Conservation (phyloP, 1,140 invertebrate genomes). For the Drosophila elegans region DNA sequence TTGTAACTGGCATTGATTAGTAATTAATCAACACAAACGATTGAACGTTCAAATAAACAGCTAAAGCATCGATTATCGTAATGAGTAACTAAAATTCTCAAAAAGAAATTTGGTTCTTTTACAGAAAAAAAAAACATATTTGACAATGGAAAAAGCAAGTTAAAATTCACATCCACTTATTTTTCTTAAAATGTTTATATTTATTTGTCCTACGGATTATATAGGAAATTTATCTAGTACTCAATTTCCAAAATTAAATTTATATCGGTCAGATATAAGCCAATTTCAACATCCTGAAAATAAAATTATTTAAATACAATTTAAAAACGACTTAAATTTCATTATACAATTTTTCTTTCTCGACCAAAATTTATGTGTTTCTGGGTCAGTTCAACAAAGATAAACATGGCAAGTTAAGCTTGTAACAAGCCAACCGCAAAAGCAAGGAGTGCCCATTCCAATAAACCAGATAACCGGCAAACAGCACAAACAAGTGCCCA, state of each 20-base stretch:
- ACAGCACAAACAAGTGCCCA: constrained; percentile 36
- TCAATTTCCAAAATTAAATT: no score
- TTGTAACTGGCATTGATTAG: background rate
- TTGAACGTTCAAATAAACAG: background rate
- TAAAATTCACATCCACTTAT: no score
- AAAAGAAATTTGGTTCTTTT: no score
- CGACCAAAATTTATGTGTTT: constrained; percentile 63
- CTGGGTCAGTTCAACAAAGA: constrained; percentile 57
- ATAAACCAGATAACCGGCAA: constrained; percentile 46
- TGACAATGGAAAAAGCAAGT: background rate
- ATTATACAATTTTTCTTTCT: constrained; percentile 21
- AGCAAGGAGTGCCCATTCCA: constrained; percentile 27
- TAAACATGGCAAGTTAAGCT: constrained; percentile 59
- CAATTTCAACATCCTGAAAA: background rate
- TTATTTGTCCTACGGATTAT: no score
- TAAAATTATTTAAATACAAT: constrained; percentile 17
- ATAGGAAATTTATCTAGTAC: no score
- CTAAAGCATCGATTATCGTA: no score
- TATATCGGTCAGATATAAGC: background rate
- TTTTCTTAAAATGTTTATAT: no score
- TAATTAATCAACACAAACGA: constrained; percentile 31
- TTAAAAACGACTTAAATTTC: constrained; percentile 31
- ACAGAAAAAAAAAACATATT: background rate
- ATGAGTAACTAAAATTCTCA: no score
- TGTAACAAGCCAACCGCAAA: constrained; percentile 37